A percentile compares a stretch with the other conserved stretches of the same genome.
Conservation (phyloP, 2,113 vertebrate species). For the Neolamprologus ventralis region DNA sequence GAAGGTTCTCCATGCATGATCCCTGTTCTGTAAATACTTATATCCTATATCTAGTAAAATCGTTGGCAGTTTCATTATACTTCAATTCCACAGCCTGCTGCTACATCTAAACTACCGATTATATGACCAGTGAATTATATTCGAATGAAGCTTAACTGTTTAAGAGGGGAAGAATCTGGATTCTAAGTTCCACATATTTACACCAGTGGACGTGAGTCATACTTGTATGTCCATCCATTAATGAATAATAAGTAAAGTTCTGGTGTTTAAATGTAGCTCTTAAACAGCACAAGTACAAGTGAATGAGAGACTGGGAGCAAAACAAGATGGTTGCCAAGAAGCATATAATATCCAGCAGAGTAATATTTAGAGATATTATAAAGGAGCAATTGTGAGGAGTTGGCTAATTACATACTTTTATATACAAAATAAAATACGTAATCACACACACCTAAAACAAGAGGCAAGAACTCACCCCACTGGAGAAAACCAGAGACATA, state of each 20-base stretch:
- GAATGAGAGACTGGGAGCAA: not conserved
- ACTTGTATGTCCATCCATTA: not conserved
- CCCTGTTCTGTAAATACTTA: not conserved
- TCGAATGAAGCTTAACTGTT: not conserved
- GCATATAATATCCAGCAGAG: not conserved
- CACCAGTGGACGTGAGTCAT: not conserved
- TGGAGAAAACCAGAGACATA: constrained; percentile 75
- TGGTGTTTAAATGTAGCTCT: not conserved
- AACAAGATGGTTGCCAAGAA: not conserved
- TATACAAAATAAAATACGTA: not conserved
- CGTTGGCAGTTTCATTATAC: not conserved
- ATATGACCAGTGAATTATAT: not conserved
- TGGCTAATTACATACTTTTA: not conserved
- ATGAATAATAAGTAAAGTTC: not conserved
- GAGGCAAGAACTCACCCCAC: constrained; percentile 77
- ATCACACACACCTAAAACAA: not conserved
- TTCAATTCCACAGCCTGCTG: not conserved
- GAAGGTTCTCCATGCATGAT: not conserved
- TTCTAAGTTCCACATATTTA: rapidly evolving
- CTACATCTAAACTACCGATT: not conserved
- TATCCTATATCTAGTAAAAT: not conserved
- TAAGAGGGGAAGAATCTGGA: not conserved
- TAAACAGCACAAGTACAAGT: not conserved
- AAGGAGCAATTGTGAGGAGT: not conserved
- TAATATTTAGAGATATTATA: not conserved